These are phyloP conservation scores for Lucilia sericata DNA, from an alignment of 1,140 invertebrate genomes.

Conservation along the genomic window DNA sequence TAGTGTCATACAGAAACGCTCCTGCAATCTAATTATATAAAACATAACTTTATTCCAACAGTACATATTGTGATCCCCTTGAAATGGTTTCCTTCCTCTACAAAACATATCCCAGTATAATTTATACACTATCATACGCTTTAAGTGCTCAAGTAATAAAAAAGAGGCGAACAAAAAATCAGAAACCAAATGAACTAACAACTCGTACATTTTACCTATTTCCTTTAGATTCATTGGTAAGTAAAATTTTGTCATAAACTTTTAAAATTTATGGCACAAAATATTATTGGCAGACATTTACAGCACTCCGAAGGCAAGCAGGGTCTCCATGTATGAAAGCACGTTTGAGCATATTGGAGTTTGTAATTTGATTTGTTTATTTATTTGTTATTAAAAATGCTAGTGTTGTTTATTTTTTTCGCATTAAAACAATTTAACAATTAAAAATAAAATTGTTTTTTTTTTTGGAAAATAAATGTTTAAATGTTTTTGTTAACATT, in stretches of 20 bases:
- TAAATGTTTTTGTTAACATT: too few relatives aligned
- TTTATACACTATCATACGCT: background rate
- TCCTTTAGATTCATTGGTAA: background rate
- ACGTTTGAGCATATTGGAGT: too few relatives aligned
- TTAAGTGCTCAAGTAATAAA: background rate
- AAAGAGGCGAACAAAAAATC: background rate
- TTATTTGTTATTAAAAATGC: too few relatives aligned
- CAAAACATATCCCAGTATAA: background rate
- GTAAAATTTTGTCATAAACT: conserved; percentile 34
- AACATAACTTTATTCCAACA: too few relatives aligned
- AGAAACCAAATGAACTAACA: conserved; percentile 3
- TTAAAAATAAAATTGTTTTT: too few relatives aligned
- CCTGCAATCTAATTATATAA: too few relatives aligned
- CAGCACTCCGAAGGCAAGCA: background rate
- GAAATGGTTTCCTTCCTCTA: background rate
- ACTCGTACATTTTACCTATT: background rate
- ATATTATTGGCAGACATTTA: conserved; percentile 38
- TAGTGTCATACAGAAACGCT: too few relatives aligned
- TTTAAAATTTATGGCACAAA: conserved; percentile 35
- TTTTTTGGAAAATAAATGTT: too few relatives aligned
- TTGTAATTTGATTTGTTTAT: too few relatives aligned
- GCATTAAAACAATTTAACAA: too few relatives aligned
- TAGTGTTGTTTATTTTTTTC: too few relatives aligned
- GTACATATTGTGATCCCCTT: too few relatives aligned
- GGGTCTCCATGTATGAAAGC: background rate